phyloP scores from a whole-genome alignment of 2,113 vertebrate genomes.

The Phalacrocorax brasilianus region DNA sequence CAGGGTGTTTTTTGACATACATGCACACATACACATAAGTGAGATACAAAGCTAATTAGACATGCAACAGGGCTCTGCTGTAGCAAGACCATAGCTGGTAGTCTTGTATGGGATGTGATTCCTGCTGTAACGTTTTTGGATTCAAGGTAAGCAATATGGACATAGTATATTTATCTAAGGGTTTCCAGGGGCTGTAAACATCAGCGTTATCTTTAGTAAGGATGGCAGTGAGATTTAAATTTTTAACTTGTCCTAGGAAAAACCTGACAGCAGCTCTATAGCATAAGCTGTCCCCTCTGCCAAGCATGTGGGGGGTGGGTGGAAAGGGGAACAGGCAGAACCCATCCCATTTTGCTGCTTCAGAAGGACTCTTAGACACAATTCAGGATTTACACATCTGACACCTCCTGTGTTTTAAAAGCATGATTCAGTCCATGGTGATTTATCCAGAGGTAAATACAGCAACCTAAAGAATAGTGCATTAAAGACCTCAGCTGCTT shows the following conservation, averaged over 20 bases:
- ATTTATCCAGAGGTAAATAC: not conserved
- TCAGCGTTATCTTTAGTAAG: not conserved
- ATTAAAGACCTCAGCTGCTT: not conserved
- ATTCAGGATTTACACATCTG: not conserved
- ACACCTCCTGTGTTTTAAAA: not conserved
- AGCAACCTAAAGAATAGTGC: not conserved
- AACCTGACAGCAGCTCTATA: not conserved
- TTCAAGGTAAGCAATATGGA: not conserved
- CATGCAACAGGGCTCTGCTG: not conserved
- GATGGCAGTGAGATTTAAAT: not conserved
- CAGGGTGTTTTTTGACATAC: not conserved
- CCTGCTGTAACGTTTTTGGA: not conserved
- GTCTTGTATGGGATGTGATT: not conserved
- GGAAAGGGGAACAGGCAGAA: not conserved
- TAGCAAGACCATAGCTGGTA: not conserved
- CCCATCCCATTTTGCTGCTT: not conserved
- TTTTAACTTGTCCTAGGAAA: not conserved
- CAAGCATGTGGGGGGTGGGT: rapidly evolving
- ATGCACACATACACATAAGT: not conserved
- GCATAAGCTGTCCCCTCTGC: not conserved
- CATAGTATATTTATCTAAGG: not conserved
- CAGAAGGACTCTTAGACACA: not conserved
- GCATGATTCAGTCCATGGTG: not conserved
- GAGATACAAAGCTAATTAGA: not conserved
- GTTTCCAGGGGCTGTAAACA: not conserved